Conservation (phyloP, 2,797 vertebrate genomes). For the Lepilemur ruficaudatus region DNA sequence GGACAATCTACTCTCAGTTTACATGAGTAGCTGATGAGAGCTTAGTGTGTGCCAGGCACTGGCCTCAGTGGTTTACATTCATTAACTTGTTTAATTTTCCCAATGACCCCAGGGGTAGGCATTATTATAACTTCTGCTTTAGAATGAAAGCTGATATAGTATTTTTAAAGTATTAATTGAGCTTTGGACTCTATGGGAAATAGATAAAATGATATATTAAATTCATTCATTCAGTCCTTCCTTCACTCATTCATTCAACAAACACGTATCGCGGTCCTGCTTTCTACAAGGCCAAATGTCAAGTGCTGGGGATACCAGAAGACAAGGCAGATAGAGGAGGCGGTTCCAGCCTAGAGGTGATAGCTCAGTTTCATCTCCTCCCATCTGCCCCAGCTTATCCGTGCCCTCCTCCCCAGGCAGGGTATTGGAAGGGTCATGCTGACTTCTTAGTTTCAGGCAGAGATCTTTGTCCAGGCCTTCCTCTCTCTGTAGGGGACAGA, state of each 20-base stretch:
- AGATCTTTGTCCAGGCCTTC: neutral
- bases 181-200: neutral
- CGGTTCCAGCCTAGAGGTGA: neutral
- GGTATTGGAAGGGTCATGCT: neutral
- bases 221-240: neutral
- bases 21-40: neutral
- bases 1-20: neutral
- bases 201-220: neutral
- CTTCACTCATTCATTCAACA: neutral
- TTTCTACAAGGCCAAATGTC: neutral
- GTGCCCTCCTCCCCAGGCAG: too few relatives aligned
- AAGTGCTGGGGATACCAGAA: neutral
- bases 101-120: neutral
- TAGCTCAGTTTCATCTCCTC: neutral
- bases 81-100: neutral
- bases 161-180: neutral
- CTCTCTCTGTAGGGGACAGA: neutral
- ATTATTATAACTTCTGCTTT: neutral
- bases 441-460: conserved; percentile 13
- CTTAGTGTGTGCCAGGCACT: neutral
- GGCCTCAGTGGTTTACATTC: neutral
- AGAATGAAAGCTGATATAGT: neutral
- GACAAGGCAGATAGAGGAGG: too few relatives aligned
- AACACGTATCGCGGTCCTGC: neutral
- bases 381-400: neutral